These are phyloP conservation scores for Linepithema humile DNA, from an alignment of 1,140 invertebrate genomes.

Conservation along the genomic window DNA sequence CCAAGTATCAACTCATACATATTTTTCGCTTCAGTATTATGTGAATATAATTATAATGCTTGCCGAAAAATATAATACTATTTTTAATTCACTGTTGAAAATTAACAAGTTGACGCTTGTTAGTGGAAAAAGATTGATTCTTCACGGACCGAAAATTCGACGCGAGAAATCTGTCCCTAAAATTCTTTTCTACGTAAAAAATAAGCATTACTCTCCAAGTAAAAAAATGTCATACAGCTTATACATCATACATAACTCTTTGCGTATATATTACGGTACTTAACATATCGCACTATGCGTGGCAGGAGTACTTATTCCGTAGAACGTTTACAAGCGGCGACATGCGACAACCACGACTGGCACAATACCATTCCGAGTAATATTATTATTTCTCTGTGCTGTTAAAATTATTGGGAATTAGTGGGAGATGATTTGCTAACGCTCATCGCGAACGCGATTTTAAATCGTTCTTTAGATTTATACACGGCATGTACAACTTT, in stretches of 20 bases:
- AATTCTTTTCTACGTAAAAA: not conserved
- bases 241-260: not conserved
- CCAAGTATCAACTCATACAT: not conserved
- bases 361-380: conserved; percentile 25
- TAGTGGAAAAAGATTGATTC: not conserved
- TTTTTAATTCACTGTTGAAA: not conserved
- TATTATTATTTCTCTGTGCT: conserved; percentile 23
- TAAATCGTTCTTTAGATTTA: conserved; percentile 6
- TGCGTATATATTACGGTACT: not conserved
- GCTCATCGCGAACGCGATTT: not conserved
- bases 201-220: too few relatives aligned
- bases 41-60: not conserved
- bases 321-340: conserved; percentile 28
- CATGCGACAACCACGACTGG: conserved; percentile 42
- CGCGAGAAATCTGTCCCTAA: not conserved
- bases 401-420: conserved; percentile 45
- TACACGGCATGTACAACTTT: too few relatives aligned
- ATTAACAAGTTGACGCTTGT: not conserved
- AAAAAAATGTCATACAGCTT: not conserved
- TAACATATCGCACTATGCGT: conserved; percentile 24
- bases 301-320: not conserved
- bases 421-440: conserved; percentile 11
- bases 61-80: not conserved
- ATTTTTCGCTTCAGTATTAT: not conserved
- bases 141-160: too few relatives aligned